Evolutionary conservation across 2,888 invertebrate species (phyloP).

Genomic region (Falcaria lacertinaria): DNA sequence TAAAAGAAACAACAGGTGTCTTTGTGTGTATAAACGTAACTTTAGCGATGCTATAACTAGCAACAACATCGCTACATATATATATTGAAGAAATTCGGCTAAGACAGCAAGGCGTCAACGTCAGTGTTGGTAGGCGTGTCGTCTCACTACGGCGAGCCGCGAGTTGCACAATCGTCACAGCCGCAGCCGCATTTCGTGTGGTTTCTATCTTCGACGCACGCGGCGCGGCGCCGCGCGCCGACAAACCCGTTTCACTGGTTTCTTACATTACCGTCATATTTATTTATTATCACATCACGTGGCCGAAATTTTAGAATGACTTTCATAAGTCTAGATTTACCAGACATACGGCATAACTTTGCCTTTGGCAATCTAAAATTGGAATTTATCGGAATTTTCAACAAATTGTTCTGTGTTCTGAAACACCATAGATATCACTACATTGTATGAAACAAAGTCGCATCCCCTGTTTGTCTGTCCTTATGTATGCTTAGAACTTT

Average conservation of each 20-base stretch:
- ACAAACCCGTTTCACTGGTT: not conserved
- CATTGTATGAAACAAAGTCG: too few relatives aligned
- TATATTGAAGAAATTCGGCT: too few relatives aligned
- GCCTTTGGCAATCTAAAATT: too few relatives aligned
- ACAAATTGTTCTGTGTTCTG: too few relatives aligned
- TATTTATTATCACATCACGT: not conserved
- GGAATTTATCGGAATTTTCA: too few relatives aligned
- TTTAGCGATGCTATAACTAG: too few relatives aligned
- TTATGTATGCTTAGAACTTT: too few relatives aligned
- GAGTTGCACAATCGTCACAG: slow-evolving; percentile 34
- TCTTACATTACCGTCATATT: not conserved
- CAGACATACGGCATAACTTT: too few relatives aligned
- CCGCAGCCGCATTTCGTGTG: slow-evolving; percentile 13
- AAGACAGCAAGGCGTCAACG: slow-evolving; percentile 28
- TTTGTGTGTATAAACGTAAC: too few relatives aligned
- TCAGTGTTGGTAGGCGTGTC: slow-evolving; percentile 30
- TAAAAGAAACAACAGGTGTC: too few relatives aligned
- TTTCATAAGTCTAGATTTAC: not conserved
- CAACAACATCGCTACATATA: slow-evolving; percentile 5
- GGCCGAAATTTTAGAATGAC: not conserved
- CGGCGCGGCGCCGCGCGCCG: not conserved
- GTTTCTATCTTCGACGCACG: not conserved
- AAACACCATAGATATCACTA: too few relatives aligned
- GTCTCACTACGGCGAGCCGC: slow-evolving; percentile 23
- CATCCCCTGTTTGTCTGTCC: too few relatives aligned